Percentiles rank a stretch among this genome's conserved stretches.
phyloP scores from a whole-genome alignment of 2,797 vertebrate genomes.

The Thamnophis elegans region DNA sequence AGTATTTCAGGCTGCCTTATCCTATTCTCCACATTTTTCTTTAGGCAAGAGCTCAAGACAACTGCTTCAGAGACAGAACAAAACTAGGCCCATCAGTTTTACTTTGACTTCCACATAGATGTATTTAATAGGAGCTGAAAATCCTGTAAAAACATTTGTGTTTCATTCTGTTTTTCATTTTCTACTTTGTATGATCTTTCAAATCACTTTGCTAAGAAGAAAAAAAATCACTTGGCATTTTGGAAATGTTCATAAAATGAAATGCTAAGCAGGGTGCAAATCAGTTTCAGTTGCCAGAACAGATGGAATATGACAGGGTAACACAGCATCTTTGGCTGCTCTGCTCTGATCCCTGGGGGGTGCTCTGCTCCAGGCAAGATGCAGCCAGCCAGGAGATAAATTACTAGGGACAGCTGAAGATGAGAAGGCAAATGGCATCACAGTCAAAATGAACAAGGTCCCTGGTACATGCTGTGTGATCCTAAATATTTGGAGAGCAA shows the following conservation, averaged over 20 bases:
- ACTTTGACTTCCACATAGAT: neutral
- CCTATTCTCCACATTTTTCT: neutral
- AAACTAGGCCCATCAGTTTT: slow-evolving; percentile 2
- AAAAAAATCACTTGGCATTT: neutral
- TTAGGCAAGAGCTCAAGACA: neutral
- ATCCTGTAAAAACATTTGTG: slow-evolving; percentile 18
- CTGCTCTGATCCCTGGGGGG: neutral
- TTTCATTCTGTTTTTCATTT: slow-evolving; percentile 8
- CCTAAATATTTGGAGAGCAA: slow-evolving; percentile 71
- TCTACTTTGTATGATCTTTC: neutral
- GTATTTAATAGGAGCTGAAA: slow-evolving; percentile 3
- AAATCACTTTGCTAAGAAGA: neutral
- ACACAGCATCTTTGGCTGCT: neutral
- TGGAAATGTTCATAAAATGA: slow-evolving; percentile 5
- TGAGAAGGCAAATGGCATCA: slow-evolving; percentile 62
- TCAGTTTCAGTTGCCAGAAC: slow-evolving; percentile 17
- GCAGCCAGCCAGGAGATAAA: slow-evolving; percentile 58
- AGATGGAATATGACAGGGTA: slow-evolving; percentile 29
- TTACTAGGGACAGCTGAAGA: slow-evolving; percentile 71
- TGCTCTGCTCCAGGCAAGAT: slow-evolving; percentile 6
- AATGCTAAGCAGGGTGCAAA: slow-evolving; percentile 13
- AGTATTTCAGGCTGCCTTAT: neutral
- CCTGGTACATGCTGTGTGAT: slow-evolving; percentile 63
- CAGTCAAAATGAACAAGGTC: slow-evolving; percentile 58
- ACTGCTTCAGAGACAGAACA: neutral